phyloP scores from a whole-genome alignment of 1,140 invertebrate genomes.

The Mesaphorura yosii region DNA sequence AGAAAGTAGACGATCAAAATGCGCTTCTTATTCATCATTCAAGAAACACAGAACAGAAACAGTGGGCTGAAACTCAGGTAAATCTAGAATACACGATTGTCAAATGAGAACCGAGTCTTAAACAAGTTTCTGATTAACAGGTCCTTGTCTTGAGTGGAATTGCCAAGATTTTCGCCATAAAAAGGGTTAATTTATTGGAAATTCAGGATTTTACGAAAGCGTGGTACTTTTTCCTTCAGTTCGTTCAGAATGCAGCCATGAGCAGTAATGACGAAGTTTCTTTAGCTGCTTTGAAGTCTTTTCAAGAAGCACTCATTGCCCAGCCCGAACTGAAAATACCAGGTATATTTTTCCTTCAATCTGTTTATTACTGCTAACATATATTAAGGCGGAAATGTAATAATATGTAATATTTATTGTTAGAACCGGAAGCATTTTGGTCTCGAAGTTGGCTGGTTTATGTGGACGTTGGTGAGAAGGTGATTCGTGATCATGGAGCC shows the following conservation, averaged over 20 bases:
- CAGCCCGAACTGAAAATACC: neutral
- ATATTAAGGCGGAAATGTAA: no score
- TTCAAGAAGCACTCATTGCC: conserved; percentile 75
- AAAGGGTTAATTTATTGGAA: conserved; percentile 67
- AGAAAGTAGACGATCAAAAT: conserved; percentile 81
- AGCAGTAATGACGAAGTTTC: conserved; percentile 91
- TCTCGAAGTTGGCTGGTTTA: conserved; percentile 69
- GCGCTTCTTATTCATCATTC: conserved; percentile 98
- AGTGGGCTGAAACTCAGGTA: conserved; percentile 97
- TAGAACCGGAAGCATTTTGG: conserved; percentile 49
- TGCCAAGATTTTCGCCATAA: conserved; percentile 74
- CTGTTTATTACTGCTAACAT: neutral
- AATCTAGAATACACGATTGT: conserved; percentile 1
- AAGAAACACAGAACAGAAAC: conserved; percentile 95
- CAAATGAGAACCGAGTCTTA: neutral
- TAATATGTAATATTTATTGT: no score
- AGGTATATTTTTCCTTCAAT: neutral
- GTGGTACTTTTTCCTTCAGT: conserved; percentile 83
- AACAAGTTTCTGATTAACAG: conserved; percentile 34
- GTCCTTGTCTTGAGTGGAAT: conserved; percentile 62
- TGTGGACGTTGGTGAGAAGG: conserved; percentile 62
- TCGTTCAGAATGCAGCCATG: conserved; percentile 81
- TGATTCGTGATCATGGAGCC: conserved; percentile 40
- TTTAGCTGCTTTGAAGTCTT: conserved; percentile 82
- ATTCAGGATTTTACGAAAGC: conserved; percentile 83